Percentiles rank a stretch among this genome's conserved stretches.
Conservation (phyloP, 2,113 vertebrate species). For the Chascanopsetta lugubris region DNA sequence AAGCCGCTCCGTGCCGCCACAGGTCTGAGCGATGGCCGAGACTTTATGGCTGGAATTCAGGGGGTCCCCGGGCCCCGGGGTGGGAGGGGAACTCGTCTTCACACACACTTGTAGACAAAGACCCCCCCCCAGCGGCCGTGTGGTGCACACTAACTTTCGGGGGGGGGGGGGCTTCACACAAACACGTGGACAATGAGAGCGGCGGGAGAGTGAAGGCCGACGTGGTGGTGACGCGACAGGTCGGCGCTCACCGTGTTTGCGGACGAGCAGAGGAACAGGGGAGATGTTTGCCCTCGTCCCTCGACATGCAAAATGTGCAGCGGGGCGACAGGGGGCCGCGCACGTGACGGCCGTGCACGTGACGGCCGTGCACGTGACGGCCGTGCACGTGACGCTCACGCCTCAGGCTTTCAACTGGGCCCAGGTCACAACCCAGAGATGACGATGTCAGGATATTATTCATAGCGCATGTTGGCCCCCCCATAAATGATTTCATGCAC, state of each 20-base stretch:
- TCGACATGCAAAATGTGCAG: not conserved
- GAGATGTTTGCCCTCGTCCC: not conserved
- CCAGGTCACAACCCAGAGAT: no score
- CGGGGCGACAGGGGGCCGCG: not conserved
- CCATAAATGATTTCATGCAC: no score
- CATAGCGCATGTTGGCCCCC: no score
- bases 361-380: not conserved
- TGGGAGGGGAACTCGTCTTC: slow-evolving; percentile 72
- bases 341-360: not conserved
- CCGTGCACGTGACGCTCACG: not conserved
- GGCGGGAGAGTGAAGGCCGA: slow-evolving; percentile 23
- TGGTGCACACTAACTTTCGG: slow-evolving; percentile 52
- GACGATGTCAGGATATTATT: no score
- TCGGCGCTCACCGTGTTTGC: slow-evolving; percentile 1
- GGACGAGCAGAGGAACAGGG: not conserved
- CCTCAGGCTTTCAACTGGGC: no score
- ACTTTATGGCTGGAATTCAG: slow-evolving; percentile 77
- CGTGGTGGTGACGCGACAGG: slow-evolving; percentile 7
- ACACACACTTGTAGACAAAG: slow-evolving; percentile 73
- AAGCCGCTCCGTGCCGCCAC: slow-evolving; percentile 62
- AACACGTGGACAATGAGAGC: slow-evolving; percentile 34
- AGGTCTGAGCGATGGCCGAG: slow-evolving; percentile 55
- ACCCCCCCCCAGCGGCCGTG: slow-evolving; percentile 51
- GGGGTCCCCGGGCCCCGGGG: slow-evolving; percentile 38
- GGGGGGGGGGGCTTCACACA: slow-evolving; percentile 53